These are phyloP conservation scores for Lagocephalus sceleratus DNA, from an alignment of 2,797 vertebrate species.

Conservation along the genomic window DNA sequence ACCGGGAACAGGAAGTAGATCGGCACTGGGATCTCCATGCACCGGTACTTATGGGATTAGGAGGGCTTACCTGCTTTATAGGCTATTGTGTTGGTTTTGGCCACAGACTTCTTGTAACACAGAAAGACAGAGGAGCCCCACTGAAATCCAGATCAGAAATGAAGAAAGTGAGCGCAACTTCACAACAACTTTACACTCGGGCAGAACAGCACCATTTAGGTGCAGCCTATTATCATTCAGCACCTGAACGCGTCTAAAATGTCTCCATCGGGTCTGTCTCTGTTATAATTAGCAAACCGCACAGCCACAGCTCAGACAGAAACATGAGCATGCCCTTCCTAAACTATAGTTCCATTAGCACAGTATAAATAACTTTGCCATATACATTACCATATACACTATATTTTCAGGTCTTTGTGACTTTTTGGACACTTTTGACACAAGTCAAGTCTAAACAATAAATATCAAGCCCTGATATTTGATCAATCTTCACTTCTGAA, in stretches of 20 bases:
- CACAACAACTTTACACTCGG: not conserved
- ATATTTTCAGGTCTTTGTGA: too few species aligned
- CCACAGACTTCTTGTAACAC: conserved; percentile 98
- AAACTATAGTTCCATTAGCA: conserved; percentile 3
- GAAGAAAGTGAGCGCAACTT: not conserved
- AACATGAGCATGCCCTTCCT: not conserved
- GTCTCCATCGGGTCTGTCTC: not conserved
- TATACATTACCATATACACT: too few species aligned
- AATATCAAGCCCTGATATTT: too few species aligned
- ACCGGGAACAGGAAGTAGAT: conserved; percentile 12
- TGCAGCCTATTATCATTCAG: conserved; percentile 2
- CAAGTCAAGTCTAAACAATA: too few species aligned
- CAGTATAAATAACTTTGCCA: too few species aligned
- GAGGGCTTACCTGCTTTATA: conserved; percentile 88
- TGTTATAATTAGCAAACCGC: not conserved
- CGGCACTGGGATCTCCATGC: conserved; percentile 9
- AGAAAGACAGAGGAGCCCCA: conserved; percentile 95
- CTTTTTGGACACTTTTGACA: too few species aligned
- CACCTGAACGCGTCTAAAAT: conserved; percentile 1
- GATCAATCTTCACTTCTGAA: too few species aligned
- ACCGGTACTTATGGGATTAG: conserved; percentile 16
- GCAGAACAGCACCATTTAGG: not conserved
- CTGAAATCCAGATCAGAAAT: conserved; percentile 63
- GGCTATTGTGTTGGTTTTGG: conserved; percentile 93
- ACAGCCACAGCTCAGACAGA: not conserved